A percentile compares a stretch with the other conserved stretches of the same genome.
These are phyloP conservation scores for Bothrops jararaca DNA, from an alignment of 2,113 vertebrate species.

Conservation along the genomic window DNA sequence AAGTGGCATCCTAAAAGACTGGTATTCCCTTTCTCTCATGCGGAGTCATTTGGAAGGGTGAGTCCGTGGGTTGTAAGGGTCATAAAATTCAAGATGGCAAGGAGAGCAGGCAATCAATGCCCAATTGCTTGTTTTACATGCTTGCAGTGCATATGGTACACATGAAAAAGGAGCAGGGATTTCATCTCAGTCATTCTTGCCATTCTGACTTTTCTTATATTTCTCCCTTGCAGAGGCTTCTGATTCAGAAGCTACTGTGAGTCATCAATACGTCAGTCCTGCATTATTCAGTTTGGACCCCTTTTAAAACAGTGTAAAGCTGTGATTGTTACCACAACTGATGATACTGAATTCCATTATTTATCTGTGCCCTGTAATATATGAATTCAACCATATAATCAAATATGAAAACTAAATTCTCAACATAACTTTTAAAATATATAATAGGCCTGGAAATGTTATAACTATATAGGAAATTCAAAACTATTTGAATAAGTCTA, in stretches of 20 bases:
- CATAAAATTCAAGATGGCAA: background rate
- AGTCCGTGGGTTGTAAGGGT: background rate
- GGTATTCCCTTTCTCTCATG: background rate
- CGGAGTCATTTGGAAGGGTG: background rate
- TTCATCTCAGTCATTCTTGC: background rate
- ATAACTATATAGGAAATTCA: background rate
- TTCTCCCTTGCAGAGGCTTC: background rate
- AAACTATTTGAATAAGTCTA: background rate
- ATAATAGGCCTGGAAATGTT: background rate
- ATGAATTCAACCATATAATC: background rate
- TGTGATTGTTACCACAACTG: background rate
- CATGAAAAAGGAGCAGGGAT: background rate
- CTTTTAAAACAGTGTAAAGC: background rate
- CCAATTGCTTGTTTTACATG: background rate
- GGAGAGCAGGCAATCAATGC: background rate
- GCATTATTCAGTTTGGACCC: background rate
- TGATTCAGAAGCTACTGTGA: background rate
- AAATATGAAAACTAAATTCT: background rate
- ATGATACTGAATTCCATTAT: background rate
- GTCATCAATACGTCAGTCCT: background rate
- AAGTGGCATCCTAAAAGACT: background rate
- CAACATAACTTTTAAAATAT: background rate
- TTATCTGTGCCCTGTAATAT: background rate
- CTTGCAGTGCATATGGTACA: background rate
- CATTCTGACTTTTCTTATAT: background rate